Evolutionary conservation across 2,888 invertebrate genomes (phyloP).

Genomic region (Villa cingulata): DNA sequence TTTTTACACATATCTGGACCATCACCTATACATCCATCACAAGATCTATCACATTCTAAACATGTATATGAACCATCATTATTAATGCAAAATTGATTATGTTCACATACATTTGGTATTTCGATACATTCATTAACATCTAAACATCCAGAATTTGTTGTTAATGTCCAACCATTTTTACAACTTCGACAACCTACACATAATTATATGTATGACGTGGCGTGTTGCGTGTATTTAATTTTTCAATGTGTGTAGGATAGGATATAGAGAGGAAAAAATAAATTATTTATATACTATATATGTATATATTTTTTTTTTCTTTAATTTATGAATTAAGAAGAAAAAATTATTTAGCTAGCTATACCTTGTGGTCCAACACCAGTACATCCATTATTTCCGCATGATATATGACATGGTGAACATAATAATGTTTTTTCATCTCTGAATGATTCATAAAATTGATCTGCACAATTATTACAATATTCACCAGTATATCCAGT

Average conservation of each 20-base stretch:
- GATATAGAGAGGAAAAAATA: not conserved
- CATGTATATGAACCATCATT: conserved; percentile 73
- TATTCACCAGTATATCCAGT: conserved; percentile 62
- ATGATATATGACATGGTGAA: conserved; percentile 65
- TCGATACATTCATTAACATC: conserved; percentile 76
- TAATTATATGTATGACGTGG: no score
- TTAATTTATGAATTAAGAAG: not conserved
- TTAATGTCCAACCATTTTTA: conserved; percentile 57
- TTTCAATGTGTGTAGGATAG: no score
- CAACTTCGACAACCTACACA: conserved; percentile 38
- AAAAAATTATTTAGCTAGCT: no score
- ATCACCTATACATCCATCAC: conserved; percentile 71
- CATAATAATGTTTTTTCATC: conserved; percentile 64
- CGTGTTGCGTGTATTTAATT: no score
- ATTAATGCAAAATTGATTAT: conserved; percentile 76
- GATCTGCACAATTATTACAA: conserved; percentile 66
- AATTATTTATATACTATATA: no score
- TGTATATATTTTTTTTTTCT: no score
- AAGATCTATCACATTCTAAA: conserved; percentile 66
- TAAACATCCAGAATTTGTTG: conserved; percentile 63
- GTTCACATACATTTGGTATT: conserved; percentile 39
- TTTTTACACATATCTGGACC: conserved; percentile 81
- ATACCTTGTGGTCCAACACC: conserved; percentile 55
- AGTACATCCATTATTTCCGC: conserved; percentile 53
- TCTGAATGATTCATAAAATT: conserved; percentile 58